phyloP scores from a whole-genome alignment of 2,113 vertebrate genomes.

The Mormoops blainvillei region DNA sequence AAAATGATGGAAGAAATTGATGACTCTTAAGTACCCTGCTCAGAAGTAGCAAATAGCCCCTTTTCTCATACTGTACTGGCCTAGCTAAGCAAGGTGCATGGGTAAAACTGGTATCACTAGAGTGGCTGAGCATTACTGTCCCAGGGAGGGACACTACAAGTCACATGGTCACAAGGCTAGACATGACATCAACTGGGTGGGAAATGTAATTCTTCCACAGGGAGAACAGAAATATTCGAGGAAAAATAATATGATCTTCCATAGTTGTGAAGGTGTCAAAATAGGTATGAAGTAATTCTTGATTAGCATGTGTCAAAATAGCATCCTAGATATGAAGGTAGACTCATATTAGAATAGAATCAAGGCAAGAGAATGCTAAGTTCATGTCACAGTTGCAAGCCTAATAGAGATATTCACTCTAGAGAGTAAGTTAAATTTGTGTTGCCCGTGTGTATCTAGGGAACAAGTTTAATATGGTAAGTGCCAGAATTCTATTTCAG shows the following conservation, averaged over 20 bases:
- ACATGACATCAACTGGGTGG: background rate
- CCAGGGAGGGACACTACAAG: fast-evolving
- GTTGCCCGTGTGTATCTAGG: background rate
- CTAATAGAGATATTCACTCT: background rate
- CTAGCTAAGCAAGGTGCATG: background rate
- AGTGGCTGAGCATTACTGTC: background rate
- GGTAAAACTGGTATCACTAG: background rate
- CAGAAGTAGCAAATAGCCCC: background rate
- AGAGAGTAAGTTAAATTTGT: background rate
- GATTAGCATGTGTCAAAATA: no score
- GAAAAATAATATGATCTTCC: background rate
- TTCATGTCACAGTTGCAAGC: background rate
- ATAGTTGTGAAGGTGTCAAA: background rate
- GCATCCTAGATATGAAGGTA: background rate
- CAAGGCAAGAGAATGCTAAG: background rate
- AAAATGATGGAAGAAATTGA: background rate
- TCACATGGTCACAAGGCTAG: background rate
- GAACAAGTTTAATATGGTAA: background rate
- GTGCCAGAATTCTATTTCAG: background rate
- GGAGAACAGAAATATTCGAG: background rate
- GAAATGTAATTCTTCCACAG: background rate
- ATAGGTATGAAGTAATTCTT: background rate
- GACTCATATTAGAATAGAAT: background rate
- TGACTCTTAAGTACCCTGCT: background rate
- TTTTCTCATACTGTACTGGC: background rate